Evolutionary conservation across 2,888 invertebrate species (phyloP).

Genomic region (Aleiodes testaceus): DNA sequence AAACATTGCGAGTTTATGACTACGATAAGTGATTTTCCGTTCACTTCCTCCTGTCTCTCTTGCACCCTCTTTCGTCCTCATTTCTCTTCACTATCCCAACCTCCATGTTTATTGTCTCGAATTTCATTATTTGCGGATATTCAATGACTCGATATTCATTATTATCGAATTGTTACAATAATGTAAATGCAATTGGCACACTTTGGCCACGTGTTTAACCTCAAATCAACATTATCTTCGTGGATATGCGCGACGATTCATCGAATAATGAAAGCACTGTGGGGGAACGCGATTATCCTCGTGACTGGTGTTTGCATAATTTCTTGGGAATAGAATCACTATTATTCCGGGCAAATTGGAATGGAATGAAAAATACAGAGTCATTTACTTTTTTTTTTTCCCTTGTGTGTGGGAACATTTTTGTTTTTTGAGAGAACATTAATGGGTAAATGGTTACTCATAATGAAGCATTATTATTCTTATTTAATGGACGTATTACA

Average conservation of each 20-base stretch:
- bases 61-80: neutral
- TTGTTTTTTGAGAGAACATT: neutral
- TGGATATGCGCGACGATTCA: slow-evolving; percentile 30
- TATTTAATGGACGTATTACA: too few species aligned
- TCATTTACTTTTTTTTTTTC: neutral
- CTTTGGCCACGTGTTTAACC: slow-evolving; percentile 21
- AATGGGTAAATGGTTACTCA: too few species aligned
- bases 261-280: slow-evolving; percentile 40
- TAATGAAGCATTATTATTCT: too few species aligned
- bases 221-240: slow-evolving; percentile 8
- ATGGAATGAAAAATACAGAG: slow-evolving; percentile 22
- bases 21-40: slow-evolving; percentile 38
- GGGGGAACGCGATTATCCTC: slow-evolving; percentile 37
- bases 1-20: slow-evolving; percentile 40
- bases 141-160: neutral
- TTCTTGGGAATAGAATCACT: slow-evolving; percentile 10
- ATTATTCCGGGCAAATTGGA: slow-evolving; percentile 6
- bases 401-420: neutral
- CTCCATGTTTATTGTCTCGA: too few species aligned
- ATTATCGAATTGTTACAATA: neutral
- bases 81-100: neutral
- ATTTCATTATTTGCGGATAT: too few species aligned
- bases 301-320: slow-evolving; percentile 40
- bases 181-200: neutral
- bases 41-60: neutral